Evolutionary conservation across 2,113 vertebrate species (phyloP), one percentile per base, ranked within the genome.

Genomic region (Numenius arquata): DNA sequence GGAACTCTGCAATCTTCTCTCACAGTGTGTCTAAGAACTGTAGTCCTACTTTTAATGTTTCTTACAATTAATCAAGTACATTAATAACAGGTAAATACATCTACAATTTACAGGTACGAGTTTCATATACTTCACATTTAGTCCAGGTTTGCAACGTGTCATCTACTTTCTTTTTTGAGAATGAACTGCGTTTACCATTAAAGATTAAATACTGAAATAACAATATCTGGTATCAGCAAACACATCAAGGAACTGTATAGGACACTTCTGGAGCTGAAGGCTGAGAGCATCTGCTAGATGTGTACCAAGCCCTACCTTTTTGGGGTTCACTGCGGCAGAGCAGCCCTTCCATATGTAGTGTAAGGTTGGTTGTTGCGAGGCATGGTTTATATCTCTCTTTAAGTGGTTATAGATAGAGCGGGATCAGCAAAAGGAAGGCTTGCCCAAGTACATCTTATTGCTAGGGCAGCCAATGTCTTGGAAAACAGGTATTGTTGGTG

Each of bases 401-500:
- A 16, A 26, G 77, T 38, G 26, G 7, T 23, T 63, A 16, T 1
- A 66, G 27, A 52, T 11, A 78, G 30, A 82, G 15, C 8, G 67
- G 25, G 21, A 50, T 17, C 27, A 86, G n/a, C 5, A 45, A 59
- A 52, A 79, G 12, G 16, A 75, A 82, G 29, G 16, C 15, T 81
- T 88, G 16, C 19, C 17, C 17, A 70, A 61, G 20, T 55, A 47
- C 22, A 38, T 8, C 38, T 40, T 78, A 56, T 34, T 56, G 36
- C 21, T 50, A 68, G 27, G 32, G 9, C 22, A 86, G 43, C 19
- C 62, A 75, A 0, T 17, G 11, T 36, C 12, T 58, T 56, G 45
- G 45, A 75, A 85, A 85, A 78, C 2, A 82, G 8, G 1, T 66
- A 5, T 19, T 0, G 0, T 11, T 45, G 11, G 16, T 38, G 11